Conservation (phyloP, 64 coral and sea anemone species). For the Orbicella faveolata region DNA sequence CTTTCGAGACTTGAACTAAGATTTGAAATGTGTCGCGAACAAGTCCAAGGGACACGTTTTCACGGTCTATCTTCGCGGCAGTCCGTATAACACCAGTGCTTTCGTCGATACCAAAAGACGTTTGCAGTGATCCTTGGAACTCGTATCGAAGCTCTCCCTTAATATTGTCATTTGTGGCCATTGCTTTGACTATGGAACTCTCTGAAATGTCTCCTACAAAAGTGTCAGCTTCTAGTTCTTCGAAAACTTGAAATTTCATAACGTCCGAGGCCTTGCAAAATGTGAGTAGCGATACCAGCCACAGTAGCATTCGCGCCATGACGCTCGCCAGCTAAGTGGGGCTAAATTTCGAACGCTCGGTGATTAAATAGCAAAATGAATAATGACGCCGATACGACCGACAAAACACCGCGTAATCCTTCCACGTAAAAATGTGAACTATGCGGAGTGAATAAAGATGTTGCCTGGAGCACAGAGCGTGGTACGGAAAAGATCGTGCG, state of each 20-base stretch:
- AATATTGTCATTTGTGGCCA: not conserved
- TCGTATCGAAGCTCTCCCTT: not conserved
- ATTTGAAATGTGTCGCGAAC: conserved; percentile 48
- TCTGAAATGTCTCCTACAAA: conserved; percentile 53
- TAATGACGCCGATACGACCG: not conserved
- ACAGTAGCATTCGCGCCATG: not conserved
- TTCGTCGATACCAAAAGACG: conserved; percentile 30
- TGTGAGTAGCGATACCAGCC: not conserved
- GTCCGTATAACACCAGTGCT: conserved; percentile 53
- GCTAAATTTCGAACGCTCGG: not conserved
- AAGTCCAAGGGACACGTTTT: conserved; percentile 25
- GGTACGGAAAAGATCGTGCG: not conserved
- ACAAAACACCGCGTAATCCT: not conserved
- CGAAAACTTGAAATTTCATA: conserved; percentile 42
- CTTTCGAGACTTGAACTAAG: conserved; percentile 22
- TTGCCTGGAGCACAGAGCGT: not conserved
- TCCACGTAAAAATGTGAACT: conserved; percentile 18
- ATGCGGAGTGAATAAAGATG: not conserved
- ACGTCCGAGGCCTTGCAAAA: not conserved
- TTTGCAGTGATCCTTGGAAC: conserved; percentile 23
- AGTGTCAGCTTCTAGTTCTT: conserved; percentile 41
- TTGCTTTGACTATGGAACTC: not conserved
- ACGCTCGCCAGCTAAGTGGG: not conserved
- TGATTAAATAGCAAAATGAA: not conserved
- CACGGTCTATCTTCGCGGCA: conserved; percentile 30